These are phyloP conservation scores for Montipora capitata DNA, from an alignment of 92 coral and sea anemone species.

Conservation along the genomic window DNA sequence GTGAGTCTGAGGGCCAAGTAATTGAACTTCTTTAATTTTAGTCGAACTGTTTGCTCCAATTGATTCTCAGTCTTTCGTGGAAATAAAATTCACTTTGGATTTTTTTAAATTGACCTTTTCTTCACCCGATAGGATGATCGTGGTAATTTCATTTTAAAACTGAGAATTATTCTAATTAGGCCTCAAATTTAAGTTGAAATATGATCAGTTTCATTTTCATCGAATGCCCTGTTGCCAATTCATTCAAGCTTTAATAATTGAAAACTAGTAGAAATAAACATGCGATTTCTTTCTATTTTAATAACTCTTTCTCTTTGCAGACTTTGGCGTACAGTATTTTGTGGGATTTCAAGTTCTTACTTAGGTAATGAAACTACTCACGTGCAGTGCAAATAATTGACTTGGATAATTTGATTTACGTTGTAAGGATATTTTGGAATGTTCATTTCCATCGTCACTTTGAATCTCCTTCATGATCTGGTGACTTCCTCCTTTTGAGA, in stretches of 20 bases:
- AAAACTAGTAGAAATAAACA: background rate
- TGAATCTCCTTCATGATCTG: no score
- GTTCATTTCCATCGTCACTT: no score
- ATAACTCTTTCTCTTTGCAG: slow-evolving; percentile 59
- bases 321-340: slow-evolving; percentile 97
- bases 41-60: background rate
- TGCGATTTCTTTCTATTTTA: background rate
- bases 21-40: background rate
- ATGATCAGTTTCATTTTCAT: background rate
- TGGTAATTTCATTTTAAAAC: no score
- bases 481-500: no score
- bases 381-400: no score
- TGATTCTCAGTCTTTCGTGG: background rate
- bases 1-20: slow-evolving; percentile 37
- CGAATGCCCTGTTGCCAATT: background rate
- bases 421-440: background rate
- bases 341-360: slow-evolving; percentile 96
- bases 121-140: no score
- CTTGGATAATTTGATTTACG: background rate
- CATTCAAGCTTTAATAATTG: slow-evolving; percentile 5
- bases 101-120: background rate
- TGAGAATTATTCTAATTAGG: no score
- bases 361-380: slow-evolving; percentile 77
- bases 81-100: background rate
- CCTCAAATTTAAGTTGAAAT: background rate